Evolutionary conservation across 35 echinoderm and acorn worm genomes (phyloP).

Genomic region (Diadema setosum): DNA sequence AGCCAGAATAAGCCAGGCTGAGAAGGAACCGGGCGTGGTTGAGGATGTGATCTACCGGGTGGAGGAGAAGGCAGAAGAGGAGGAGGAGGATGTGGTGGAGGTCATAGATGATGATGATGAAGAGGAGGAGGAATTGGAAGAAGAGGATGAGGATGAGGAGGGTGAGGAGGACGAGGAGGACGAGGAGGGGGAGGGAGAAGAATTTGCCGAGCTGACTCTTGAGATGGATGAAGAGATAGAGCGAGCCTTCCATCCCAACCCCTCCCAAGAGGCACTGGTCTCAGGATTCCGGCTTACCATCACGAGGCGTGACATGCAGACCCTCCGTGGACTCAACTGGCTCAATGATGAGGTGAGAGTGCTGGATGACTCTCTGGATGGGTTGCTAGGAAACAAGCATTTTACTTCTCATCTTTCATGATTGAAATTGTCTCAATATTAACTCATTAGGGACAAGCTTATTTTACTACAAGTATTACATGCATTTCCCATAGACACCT

Average conservation of each 20-base stretch:
- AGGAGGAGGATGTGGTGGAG: background rate
- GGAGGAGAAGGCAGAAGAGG: conserved; percentile 10
- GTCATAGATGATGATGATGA: background rate
- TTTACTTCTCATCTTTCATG: too few relatives aligned
- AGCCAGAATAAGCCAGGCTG: background rate
- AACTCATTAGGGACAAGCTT: too few relatives aligned
- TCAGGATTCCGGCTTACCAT: conserved; percentile 45
- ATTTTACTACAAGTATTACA: too few relatives aligned
- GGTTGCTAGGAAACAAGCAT: too few relatives aligned
- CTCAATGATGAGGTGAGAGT: conserved; percentile 96
- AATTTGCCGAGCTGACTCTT: conserved; percentile 45
- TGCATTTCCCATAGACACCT: too few relatives aligned
- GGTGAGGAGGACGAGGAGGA: background rate
- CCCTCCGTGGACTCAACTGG: conserved; percentile 87
- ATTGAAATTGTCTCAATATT: too few relatives aligned
- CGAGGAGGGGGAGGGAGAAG: conserved; percentile 57
- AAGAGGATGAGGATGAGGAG: conserved; percentile 47
- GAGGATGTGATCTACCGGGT: background rate
- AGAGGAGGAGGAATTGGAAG: background rate
- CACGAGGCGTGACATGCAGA: conserved; percentile 72
- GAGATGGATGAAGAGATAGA: conserved; percentile 88
- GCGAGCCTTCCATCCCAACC: conserved; percentile 39
- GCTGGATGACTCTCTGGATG: too few relatives aligned
- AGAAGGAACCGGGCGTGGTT: background rate
- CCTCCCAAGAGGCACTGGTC: conserved; percentile 28